These are phyloP conservation scores for Oegoconia quadripuncta DNA, from an alignment of 2,888 invertebrate genomes.

Conservation along the genomic window DNA sequence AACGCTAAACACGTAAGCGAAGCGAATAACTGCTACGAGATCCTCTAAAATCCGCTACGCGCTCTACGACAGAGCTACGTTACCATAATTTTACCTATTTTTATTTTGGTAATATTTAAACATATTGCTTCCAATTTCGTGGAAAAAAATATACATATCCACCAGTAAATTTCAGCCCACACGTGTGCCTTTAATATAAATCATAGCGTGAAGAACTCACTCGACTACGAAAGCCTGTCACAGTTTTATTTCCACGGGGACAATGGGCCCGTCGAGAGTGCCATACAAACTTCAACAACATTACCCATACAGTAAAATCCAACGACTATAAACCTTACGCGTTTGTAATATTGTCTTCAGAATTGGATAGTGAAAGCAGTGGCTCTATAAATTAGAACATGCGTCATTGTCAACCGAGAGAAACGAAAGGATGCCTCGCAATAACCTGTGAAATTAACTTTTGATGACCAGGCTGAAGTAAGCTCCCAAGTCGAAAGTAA, in stretches of 20 bases:
- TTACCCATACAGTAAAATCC: slow-evolving; percentile 18
- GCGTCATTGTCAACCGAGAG: slow-evolving; percentile 59
- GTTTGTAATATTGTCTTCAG: slow-evolving; percentile 26
- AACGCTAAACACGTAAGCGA: too few relatives aligned
- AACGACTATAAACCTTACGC: slow-evolving; percentile 37
- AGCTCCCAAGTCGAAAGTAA: slow-evolving; percentile 16
- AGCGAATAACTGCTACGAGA: too few relatives aligned
- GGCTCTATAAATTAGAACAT: slow-evolving; percentile 64
- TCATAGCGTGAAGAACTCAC: slow-evolving; percentile 46
- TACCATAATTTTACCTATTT: too few relatives aligned
- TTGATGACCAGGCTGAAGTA: slow-evolving; percentile 46
- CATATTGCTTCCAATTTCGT: background rate
- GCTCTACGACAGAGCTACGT: too few relatives aligned
- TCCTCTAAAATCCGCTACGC: too few relatives aligned
- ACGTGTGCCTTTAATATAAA: slow-evolving; percentile 38
- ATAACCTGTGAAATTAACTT: slow-evolving; percentile 67
- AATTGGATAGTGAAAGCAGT: slow-evolving; percentile 32
- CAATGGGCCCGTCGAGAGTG: slow-evolving; percentile 52
- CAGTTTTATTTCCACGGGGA: slow-evolving; percentile 59
- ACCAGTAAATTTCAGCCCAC: slow-evolving; percentile 19
- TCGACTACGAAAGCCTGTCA: slow-evolving; percentile 38
- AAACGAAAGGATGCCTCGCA: slow-evolving; percentile 53
- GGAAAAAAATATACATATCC: slow-evolving; percentile 2
- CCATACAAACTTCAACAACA: slow-evolving; percentile 36
- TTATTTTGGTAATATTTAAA: background rate